Conservation (phyloP, 2,113 vertebrate species). For the Apus apus region DNA sequence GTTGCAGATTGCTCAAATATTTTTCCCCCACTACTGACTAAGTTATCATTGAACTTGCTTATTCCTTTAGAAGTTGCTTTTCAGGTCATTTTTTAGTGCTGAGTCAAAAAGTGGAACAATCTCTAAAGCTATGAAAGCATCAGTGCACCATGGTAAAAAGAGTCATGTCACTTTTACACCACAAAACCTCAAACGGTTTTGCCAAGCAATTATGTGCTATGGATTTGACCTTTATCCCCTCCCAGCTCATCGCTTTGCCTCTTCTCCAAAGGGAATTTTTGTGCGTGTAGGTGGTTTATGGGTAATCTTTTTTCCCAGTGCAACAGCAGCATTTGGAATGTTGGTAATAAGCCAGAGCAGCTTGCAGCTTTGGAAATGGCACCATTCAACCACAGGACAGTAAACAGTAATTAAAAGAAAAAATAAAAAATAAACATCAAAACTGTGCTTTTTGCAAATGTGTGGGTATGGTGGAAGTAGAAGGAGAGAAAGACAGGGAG, state of each 20-base stretch:
- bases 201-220: neutral
- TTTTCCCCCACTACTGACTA: neutral
- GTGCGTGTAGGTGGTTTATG: neutral
- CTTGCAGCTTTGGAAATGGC: conserved; percentile 10
- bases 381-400: neutral
- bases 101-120: neutral
- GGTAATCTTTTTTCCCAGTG: neutral
- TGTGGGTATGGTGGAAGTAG: neutral
- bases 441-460: neutral
- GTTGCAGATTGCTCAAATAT: neutral
- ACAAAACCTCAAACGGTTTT: conserved; percentile 32
- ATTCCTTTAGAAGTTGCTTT: neutral
- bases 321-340: neutral
- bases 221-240: conserved; percentile 7
- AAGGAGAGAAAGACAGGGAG: neutral
- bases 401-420: neutral
- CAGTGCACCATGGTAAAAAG: neutral
- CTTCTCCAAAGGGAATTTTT: neutral
- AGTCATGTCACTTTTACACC: conserved; percentile 5
- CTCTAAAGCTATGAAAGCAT: neutral
- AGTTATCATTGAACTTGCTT: conserved; percentile 21
- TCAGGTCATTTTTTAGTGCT: neutral
- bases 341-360: neutral
- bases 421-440: neutral
- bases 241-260: neutral